Base-by-base conservation (phyloP, 2,113 vertebrate genomes). In the rat (Rattus norvegicus) region DNA sequence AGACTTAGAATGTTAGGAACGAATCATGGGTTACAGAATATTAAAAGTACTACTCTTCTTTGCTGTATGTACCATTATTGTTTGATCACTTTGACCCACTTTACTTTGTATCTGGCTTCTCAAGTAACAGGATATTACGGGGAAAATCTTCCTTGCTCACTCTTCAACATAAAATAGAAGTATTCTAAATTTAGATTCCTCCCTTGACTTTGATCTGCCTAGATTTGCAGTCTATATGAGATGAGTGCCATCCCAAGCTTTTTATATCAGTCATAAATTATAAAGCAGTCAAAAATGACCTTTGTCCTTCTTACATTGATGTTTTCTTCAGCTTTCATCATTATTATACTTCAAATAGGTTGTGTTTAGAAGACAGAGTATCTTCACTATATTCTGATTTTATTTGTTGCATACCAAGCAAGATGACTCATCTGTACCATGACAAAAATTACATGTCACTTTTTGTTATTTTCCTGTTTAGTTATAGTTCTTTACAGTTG, bases 111-210 rank as follows among this genome's bases (percentile, higher is more conserved):
- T n/a, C 30, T 86, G 19, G 5, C 47, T 94, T 92, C 90, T 92
- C 91, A 96, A 93, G 39, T 83, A 61, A 54, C n/a, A 93, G 12
- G 16, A 92, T 39, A 92, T 90, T 91, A 96, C 7, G 95, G 43
- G 59, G n/a, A 92, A 97, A 93, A 59, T n/a, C 61, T 96, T 86
- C 19, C 39, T 90, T 93, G 47, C 20, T 70, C 43, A 72, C 5
- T 93, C 39, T 92, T 90, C 24, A 96, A 93, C n/a, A 92, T 95
- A 88, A 97, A 95, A 90, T 24, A 93, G 80, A 97, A 93, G 88
- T 92, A 79, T 77, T 96, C 90, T 91, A 95, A 94, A 93, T 95
- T 94, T 96, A 95, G 24, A 63, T 93, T 93, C 77, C 33, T 43
- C 22, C 7, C 30, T 85, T 26, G 59, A 92, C 67, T 92, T 96